phyloP scores from a whole-genome alignment of 2,113 vertebrate species.

The Melozone crissalis region DNA sequence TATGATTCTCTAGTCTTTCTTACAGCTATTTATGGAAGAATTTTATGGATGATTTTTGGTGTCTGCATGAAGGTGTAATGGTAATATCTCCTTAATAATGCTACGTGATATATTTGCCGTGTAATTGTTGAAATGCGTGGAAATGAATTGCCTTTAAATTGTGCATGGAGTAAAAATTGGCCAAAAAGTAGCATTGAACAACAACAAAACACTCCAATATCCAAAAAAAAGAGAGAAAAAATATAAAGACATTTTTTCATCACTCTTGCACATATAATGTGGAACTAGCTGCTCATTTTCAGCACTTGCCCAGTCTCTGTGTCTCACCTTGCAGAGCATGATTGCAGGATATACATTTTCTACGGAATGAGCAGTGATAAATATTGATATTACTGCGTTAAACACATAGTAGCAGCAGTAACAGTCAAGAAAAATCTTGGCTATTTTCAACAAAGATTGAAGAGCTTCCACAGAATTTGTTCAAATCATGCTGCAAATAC shows the following conservation, averaged over 20 bases:
- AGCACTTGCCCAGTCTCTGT: not conserved
- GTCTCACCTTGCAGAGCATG: not conserved
- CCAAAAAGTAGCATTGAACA: not conserved
- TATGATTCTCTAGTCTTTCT: not conserved
- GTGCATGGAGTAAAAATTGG: not conserved
- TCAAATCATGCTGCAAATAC: constrained; percentile 24
- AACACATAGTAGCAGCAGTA: not conserved
- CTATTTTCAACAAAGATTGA: not conserved
- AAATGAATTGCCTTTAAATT: not conserved
- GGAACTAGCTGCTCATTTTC: not conserved
- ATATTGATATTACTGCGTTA: not conserved
- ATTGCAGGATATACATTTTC: not conserved
- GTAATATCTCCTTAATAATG: not conserved
- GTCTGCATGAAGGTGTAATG: not conserved
- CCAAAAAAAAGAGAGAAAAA: fast-evolving
- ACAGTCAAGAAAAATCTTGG: not conserved
- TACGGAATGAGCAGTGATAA: not conserved
- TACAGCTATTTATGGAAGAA: not conserved
- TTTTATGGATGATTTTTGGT: not conserved
- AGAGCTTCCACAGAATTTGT: constrained; percentile 21
- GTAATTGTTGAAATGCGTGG: not conserved
- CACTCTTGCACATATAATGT: not conserved
- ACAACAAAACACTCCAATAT: not conserved
- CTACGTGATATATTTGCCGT: not conserved
- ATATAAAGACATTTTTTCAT: not conserved